Conservation (phyloP, 2,888 invertebrate genomes). For the Dryobota labecula region DNA sequence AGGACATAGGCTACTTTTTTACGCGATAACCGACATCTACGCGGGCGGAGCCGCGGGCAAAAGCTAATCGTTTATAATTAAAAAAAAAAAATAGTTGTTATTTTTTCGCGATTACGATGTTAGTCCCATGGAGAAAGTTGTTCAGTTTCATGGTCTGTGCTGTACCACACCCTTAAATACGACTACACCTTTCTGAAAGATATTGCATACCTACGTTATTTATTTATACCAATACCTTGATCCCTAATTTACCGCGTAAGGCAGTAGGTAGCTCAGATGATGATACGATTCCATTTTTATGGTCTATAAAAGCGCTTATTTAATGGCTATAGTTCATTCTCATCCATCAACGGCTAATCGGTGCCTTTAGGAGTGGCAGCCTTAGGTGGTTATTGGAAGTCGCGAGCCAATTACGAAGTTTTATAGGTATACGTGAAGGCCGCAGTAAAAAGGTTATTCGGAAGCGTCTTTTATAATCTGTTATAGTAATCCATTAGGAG, state of each 20-base stretch:
- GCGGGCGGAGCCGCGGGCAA: no score
- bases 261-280: neutral
- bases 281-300: slow-evolving; percentile 15
- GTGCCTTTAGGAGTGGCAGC: slow-evolving; percentile 45
- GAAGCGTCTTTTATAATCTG: slow-evolving; percentile 20
- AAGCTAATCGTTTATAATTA: no score
- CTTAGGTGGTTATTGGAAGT: slow-evolving; percentile 12
- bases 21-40: no score
- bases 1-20: no score
- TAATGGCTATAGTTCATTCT: slow-evolving; percentile 22
- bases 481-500: neutral
- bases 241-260: neutral
- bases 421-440: slow-evolving; percentile 13
- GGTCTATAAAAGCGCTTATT: slow-evolving; percentile 19
- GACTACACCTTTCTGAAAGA: no score
- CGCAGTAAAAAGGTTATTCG: slow-evolving; percentile 1
- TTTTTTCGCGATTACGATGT: no score
- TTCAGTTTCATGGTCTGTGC: no score
- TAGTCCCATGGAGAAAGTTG: no score
- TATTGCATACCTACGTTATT: neutral
- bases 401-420: slow-evolving; percentile 22
- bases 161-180: no score
- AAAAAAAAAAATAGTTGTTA: no score
- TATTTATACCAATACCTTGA: neutral
- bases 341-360: slow-evolving; percentile 40